phyloP scores from a whole-genome alignment of 2,888 invertebrate species.

The Drosophila stalkeri region DNA sequence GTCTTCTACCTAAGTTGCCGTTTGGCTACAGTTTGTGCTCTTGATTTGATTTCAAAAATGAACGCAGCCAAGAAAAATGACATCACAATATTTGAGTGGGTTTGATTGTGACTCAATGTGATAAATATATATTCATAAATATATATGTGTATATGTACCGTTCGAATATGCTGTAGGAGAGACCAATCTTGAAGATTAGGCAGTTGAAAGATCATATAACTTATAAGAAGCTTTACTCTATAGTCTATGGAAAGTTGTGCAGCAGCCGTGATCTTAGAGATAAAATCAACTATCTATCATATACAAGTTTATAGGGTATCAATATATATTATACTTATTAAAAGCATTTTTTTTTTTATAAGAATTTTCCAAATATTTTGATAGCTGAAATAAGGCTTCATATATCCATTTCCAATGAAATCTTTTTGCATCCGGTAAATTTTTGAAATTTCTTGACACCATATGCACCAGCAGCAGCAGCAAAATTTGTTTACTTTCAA shows the following conservation, averaged over 20 bases:
- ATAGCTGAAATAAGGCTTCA: slow-evolving; percentile 5
- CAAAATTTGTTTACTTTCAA: slow-evolving; percentile 21
- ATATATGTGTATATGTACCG: background rate
- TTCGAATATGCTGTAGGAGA: slow-evolving; percentile 3
- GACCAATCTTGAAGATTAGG: background rate
- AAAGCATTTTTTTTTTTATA: background rate
- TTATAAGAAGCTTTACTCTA: background rate
- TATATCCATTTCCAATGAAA: slow-evolving; percentile 13
- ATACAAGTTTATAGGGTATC: background rate
- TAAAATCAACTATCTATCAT: background rate
- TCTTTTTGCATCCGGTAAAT: slow-evolving; percentile 14
- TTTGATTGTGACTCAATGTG: slow-evolving; percentile 37
- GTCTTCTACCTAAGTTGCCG: slow-evolving; percentile 35
- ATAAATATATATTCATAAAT: slow-evolving; percentile 6
- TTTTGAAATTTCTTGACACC: slow-evolving; percentile 1
- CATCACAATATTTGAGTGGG: slow-evolving; percentile 65
- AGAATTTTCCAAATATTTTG: background rate
- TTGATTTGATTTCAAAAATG: slow-evolving; percentile 54
- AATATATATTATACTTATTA: background rate
- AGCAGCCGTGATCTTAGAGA: background rate
- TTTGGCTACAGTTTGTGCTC: slow-evolving; percentile 50
- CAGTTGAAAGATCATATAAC: slow-evolving; percentile 7
- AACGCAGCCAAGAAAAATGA: slow-evolving; percentile 59
- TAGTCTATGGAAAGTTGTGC: background rate
- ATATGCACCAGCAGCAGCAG: background rate